Conservation (phyloP, 2,797 vertebrate species). For the Peromyscus attwateri region DNA sequence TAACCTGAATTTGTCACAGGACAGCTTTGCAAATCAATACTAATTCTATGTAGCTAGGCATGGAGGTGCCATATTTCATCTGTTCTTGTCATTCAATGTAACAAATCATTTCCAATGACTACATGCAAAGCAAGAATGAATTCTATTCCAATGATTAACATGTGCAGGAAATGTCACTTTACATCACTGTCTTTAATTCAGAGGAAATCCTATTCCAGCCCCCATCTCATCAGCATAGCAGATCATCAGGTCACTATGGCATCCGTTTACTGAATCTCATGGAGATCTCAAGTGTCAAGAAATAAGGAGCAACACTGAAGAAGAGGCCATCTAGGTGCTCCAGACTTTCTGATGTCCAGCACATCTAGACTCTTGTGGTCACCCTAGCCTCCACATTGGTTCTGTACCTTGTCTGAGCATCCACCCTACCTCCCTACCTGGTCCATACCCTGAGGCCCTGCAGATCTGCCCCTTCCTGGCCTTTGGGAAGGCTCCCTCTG, state of each 20-base stretch:
- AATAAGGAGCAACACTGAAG: neutral
- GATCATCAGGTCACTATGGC: neutral
- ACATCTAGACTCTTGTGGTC: neutral
- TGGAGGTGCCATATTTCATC: neutral
- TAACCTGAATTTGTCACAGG: neutral
- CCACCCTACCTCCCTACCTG: rapidly evolving
- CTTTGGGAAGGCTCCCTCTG: neutral
- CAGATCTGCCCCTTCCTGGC: neutral
- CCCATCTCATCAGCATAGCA: neutral
- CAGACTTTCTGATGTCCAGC: neutral
- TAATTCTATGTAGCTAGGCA: neutral
- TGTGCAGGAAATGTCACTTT: neutral
- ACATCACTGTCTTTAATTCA: constrained; percentile 40
- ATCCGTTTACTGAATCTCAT: neutral
- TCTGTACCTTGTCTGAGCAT: neutral
- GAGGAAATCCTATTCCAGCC: neutral
- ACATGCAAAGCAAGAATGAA: neutral
- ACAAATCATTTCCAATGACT: constrained; percentile 6
- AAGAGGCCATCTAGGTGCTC: neutral
- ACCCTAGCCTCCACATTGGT: too few species aligned
- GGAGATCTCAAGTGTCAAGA: neutral
- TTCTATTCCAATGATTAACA: constrained; percentile 19
- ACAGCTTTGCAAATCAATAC: neutral
- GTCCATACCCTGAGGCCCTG: neutral
- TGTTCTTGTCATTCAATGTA: constrained; percentile 26